Conservation (phyloP, 2,113 vertebrate species). For the Indri indri region DNA sequence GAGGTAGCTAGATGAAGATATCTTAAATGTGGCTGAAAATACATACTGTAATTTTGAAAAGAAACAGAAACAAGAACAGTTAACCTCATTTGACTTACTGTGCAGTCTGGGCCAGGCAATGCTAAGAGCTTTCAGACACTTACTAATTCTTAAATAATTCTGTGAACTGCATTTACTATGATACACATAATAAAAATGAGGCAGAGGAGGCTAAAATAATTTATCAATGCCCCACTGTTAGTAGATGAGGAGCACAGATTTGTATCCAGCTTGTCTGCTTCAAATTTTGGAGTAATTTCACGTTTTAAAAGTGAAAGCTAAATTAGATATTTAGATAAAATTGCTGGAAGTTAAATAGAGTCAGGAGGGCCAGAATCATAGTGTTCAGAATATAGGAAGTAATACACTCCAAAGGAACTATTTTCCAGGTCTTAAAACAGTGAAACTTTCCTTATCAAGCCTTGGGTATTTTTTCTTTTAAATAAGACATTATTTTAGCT, state of each 20-base stretch:
- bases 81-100: not conserved
- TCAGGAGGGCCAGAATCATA: not conserved
- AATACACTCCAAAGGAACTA: not conserved
- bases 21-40: not conserved
- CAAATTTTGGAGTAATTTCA: not conserved
- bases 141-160: not conserved
- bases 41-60: not conserved
- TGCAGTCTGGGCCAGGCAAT: not conserved
- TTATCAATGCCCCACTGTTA: not conserved
- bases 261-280: not conserved
- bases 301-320: not conserved
- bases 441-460: not conserved
- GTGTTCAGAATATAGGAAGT: not conserved
- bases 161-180: not conserved
- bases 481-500: not conserved
- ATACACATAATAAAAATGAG: not conserved
- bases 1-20: not conserved
- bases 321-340: not conserved
- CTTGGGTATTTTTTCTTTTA: not conserved
- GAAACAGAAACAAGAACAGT: not conserved
- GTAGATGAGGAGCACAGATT: not conserved
- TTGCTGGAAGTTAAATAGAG: not conserved
- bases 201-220: not conserved
- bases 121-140: not conserved
- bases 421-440: not conserved